Conservation (phyloP, 2,113 vertebrate genomes). For the Lycocorax pyrrhopterus region DNA sequence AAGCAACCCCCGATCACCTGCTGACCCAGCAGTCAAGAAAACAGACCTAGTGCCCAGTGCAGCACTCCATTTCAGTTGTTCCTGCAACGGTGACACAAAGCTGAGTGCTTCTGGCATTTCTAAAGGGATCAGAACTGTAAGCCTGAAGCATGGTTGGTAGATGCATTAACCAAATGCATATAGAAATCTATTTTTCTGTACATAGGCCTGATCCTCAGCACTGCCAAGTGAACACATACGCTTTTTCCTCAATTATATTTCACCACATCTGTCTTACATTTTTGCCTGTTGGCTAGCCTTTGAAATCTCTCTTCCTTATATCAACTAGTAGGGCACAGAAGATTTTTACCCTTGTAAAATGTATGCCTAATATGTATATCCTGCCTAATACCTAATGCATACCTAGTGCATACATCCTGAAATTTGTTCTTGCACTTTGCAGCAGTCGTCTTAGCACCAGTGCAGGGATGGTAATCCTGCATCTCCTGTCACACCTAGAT, state of each 20-base stretch:
- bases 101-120: background rate
- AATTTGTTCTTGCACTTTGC: background rate
- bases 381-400: background rate
- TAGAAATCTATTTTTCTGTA: background rate
- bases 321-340: background rate
- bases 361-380: background rate
- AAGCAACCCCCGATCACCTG: accelerated
- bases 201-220: background rate
- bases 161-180: background rate
- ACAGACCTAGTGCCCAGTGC: background rate
- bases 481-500: background rate
- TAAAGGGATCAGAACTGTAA: background rate
- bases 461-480: background rate
- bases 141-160: background rate
- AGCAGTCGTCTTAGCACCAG: background rate
- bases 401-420: too few species aligned
- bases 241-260: background rate
- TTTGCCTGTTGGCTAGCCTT: background rate
- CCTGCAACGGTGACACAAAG: background rate
- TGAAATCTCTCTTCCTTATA: background rate
- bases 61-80: background rate
- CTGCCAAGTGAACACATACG: accelerated
- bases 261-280: accelerated
- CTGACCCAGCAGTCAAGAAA: background rate
- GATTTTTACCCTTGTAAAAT: background rate